Evolutionary conservation across 2,113 vertebrate genomes (phyloP).

Genomic region (Pomatostomus ruficeps): DNA sequence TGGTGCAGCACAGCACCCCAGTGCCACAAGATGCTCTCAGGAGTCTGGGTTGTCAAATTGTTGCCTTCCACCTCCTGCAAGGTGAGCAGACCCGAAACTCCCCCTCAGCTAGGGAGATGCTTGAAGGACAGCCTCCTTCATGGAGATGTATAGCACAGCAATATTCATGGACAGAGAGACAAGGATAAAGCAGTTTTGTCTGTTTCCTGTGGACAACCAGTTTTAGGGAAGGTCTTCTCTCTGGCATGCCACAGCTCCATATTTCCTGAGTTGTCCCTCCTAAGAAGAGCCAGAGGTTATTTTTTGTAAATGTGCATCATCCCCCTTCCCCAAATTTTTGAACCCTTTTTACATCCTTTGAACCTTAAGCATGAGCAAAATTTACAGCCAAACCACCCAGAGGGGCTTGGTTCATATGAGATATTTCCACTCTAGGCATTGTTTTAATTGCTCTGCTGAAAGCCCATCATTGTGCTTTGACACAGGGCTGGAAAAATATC

Average conservation of each 20-base stretch:
- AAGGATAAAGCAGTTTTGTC: not conserved
- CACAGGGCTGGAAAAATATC: not conserved
- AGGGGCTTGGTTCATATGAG: not conserved
- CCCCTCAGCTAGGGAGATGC: not conserved
- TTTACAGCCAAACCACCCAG: not conserved
- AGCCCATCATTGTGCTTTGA: not conserved
- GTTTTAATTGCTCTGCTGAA: not conserved
- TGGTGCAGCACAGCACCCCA: not conserved
- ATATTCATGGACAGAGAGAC: not conserved
- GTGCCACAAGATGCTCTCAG: not conserved
- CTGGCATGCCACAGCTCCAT: not conserved
- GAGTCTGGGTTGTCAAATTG: rapidly evolving
- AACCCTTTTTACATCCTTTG: not conserved
- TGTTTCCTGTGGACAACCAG: not conserved
- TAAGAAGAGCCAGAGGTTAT: not conserved
- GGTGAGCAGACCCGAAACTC: not conserved
- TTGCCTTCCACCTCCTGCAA: not conserved
- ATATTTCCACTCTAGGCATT: not conserved
- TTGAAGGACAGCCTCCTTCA: not conserved
- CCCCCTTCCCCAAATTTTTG: not conserved
- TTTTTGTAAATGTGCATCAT: not conserved
- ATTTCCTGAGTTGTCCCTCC: not conserved
- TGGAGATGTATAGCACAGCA: not conserved
- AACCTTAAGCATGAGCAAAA: not conserved
- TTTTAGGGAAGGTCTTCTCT: not conserved